These are phyloP conservation scores for Arvicola amphibius DNA, from an alignment of 2,797 vertebrate species.

Conservation along the genomic window DNA sequence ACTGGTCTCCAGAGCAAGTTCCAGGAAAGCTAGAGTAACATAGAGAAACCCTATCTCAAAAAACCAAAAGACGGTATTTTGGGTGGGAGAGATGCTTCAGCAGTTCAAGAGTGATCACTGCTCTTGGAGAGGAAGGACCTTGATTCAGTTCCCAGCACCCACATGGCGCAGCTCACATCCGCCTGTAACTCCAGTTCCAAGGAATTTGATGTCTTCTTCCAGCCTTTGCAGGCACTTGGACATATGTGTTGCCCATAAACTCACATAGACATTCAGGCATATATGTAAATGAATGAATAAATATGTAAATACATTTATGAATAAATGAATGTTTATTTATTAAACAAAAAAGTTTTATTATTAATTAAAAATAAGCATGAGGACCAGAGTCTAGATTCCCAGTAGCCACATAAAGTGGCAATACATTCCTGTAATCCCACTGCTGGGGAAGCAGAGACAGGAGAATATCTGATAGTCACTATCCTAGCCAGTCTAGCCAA, in stretches of 20 bases:
- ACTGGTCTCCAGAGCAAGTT: neutral
- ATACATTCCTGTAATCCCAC: too few species aligned
- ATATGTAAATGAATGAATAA: neutral
- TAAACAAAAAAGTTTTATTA: too few species aligned
- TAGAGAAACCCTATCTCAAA: neutral
- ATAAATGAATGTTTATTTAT: neutral
- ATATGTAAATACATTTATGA: too few species aligned
- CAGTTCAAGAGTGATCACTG: neutral
- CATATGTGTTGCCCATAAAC: neutral
- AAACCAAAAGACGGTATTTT: neutral
- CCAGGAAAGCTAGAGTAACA: neutral
- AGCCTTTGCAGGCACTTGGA: neutral
- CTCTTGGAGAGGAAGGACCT: neutral
- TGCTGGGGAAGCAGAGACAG: neutral
- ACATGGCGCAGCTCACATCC: neutral
- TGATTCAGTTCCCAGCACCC: neutral
- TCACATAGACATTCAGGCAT: neutral
- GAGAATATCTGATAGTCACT: neutral
- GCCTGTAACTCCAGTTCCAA: neutral
- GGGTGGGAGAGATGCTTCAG: neutral
- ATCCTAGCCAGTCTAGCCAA: neutral
- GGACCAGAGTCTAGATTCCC: too few species aligned
- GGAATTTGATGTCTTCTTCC: neutral
- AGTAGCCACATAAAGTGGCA: rapidly evolving
- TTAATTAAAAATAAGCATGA: too few species aligned